A percentile compares a stretch with the other conserved stretches of the same genome.
These are phyloP conservation scores for Corydoras maculifer DNA, from an alignment of 2,113 vertebrate species.

Conservation along the genomic window DNA sequence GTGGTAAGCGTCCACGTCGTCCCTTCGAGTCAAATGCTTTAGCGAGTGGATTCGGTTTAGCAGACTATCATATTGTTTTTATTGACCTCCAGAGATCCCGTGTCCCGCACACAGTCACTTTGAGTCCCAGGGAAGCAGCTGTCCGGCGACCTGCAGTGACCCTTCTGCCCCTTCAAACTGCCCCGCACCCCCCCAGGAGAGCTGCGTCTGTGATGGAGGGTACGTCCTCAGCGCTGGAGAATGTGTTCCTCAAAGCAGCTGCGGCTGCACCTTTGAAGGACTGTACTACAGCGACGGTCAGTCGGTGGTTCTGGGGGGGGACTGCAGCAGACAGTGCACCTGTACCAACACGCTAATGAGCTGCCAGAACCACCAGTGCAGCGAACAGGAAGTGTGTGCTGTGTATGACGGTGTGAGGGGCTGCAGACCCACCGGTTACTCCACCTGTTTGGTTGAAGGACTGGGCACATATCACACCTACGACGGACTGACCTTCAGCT, in stretches of 20 bases:
- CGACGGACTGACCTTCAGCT: conserved; percentile 49
- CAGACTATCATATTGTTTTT: conserved; percentile 1
- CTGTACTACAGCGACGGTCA: conserved; percentile 52
- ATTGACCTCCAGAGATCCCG: conserved; percentile 49
- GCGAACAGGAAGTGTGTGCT: conserved; percentile 31
- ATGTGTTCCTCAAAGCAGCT: conserved; percentile 49
- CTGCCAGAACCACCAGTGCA: conserved; percentile 47
- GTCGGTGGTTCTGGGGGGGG: conserved; percentile 38
- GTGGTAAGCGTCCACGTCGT: too few species aligned
- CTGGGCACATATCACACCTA: conserved; percentile 51
- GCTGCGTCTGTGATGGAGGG: conserved; percentile 55
- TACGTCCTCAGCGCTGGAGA: conserved; percentile 49
- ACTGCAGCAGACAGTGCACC: conserved; percentile 52
- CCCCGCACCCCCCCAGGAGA: conserved; percentile 44
- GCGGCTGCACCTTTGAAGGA: conserved; percentile 57
- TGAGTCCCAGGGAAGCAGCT: conserved; percentile 51
- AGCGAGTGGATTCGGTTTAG: too few species aligned
- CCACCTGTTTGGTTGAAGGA: conserved; percentile 49
- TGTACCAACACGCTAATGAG: conserved; percentile 45
- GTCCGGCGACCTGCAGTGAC: conserved; percentile 54
- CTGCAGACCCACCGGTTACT: conserved; percentile 43
- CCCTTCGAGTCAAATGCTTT: too few species aligned
- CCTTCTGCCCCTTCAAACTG: conserved; percentile 49
- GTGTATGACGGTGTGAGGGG: conserved; percentile 41
- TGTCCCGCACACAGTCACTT: conserved; percentile 62